Percentiles rank a stretch among this genome's conserved stretches.
phyloP scores from a whole-genome alignment of 2,797 vertebrate genomes.

The Characodon lateralis region DNA sequence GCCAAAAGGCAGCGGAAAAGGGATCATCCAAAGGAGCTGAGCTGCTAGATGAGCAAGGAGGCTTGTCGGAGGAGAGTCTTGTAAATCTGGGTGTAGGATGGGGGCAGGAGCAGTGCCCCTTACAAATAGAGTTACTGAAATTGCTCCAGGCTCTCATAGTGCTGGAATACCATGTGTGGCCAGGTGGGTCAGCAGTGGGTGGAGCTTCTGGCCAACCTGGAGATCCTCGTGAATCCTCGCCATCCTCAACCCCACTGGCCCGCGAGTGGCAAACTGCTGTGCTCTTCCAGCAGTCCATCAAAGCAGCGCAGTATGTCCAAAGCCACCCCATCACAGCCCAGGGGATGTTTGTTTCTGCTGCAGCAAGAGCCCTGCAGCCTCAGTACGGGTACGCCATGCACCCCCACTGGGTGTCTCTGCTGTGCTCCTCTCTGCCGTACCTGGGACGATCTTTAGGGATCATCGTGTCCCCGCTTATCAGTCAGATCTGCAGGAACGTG shows the following conservation, averaged over 20 bases:
- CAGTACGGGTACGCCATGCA: constrained; percentile 94
- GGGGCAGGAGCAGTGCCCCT: constrained; percentile 89
- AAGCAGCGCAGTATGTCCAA: constrained; percentile 88
- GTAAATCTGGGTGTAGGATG: constrained; percentile 84
- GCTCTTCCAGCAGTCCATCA: constrained; percentile 93
- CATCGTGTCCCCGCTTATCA: constrained; percentile 90
- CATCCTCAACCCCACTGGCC: constrained; percentile 79
- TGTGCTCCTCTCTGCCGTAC: constrained; percentile 90
- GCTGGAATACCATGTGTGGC: constrained; percentile 87
- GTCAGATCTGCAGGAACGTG: constrained; percentile 95
- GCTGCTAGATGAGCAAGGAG: constrained; percentile 64
- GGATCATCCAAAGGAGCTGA: constrained; percentile 40
- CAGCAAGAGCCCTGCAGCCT: constrained; percentile 89
- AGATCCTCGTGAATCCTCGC: constrained; percentile 74
- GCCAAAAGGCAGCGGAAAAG: constrained; percentile 82
- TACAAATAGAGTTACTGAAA: constrained; percentile 94
- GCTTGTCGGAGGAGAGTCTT: constrained; percentile 87
- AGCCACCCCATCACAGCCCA: constrained; percentile 94
- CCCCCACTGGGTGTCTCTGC: constrained; percentile 91
- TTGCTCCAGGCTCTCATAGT: constrained; percentile 92
- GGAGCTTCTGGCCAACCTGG: constrained; percentile 58
- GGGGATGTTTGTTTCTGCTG: constrained; percentile 93
- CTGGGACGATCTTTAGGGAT: constrained; percentile 93
- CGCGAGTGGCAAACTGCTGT: constrained; percentile 93
- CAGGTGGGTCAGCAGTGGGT: constrained; percentile 44